Evolutionary conservation across 2,797 vertebrate genomes (phyloP).

Genomic region (Chanos chanos): DNA sequence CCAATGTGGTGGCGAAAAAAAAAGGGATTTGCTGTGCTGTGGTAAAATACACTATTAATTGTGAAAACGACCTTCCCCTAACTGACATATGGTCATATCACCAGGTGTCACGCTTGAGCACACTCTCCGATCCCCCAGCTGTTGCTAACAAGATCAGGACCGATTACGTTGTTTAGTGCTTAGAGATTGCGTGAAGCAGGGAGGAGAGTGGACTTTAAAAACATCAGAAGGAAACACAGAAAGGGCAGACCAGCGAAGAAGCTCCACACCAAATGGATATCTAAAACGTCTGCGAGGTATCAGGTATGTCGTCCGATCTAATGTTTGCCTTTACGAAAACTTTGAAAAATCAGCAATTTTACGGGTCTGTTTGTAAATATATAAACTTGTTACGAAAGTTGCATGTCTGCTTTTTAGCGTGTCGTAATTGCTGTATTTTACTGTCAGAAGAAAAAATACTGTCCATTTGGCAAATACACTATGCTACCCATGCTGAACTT

Average conservation of each 20-base stretch:
- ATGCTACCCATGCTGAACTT: no score
- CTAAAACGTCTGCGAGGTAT: neutral
- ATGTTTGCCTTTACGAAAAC: no score
- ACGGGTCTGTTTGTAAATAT: neutral
- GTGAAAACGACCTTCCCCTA: no score
- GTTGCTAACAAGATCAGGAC: constrained; percentile 35
- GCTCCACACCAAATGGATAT: neutral
- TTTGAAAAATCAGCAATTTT: neutral
- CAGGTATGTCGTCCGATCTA: constrained; percentile 28
- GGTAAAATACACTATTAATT: no score
- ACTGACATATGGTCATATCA: no score
- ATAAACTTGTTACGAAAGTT: no score
- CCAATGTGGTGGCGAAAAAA: no score
- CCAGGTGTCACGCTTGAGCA: neutral
- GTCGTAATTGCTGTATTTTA: no score
- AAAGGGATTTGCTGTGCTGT: no score
- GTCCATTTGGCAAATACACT: no score
- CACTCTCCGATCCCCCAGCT: neutral
- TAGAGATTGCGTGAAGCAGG: constrained; percentile 14
- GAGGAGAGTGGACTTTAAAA: constrained; percentile 12
- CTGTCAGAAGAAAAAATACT: no score
- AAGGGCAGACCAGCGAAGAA: neutral
- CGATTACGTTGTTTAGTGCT: constrained; percentile 38
- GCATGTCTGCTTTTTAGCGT: no score
- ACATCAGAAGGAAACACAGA: neutral